phyloP scores from a whole-genome alignment of 2,888 invertebrate species.

The Zygothrica quintamaculata region DNA sequence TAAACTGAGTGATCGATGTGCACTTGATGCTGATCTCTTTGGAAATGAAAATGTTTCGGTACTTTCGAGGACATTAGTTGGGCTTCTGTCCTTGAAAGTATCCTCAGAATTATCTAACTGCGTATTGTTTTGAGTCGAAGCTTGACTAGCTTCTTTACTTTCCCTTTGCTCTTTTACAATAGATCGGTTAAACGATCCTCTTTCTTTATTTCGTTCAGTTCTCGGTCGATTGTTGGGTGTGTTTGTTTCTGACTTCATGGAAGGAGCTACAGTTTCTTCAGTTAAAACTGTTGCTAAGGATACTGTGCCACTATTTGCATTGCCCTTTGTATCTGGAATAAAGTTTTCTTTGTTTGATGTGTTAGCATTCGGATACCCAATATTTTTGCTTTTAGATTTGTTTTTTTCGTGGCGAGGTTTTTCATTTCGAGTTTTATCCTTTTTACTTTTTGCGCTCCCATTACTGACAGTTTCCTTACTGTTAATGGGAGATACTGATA shows the following conservation, averaged over 20 bases:
- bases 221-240: slow-evolving; percentile 81
- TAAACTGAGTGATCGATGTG: slow-evolving; percentile 65
- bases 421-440: slow-evolving; percentile 84
- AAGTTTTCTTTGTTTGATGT: slow-evolving; percentile 70
- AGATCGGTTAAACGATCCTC: slow-evolving; percentile 83
- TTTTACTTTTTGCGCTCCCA: slow-evolving; percentile 63
- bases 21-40: slow-evolving; percentile 42
- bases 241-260: slow-evolving; percentile 72
- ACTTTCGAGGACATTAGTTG: slow-evolving; percentile 22
- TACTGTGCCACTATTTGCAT: slow-evolving; percentile 44
- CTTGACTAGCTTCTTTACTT: slow-evolving; percentile 36
- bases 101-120: slow-evolving; percentile 41
- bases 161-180: slow-evolving; percentile 39
- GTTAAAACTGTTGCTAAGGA: slow-evolving; percentile 33
- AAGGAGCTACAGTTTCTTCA: slow-evolving; percentile 53
- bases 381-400: slow-evolving; percentile 85
- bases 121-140: slow-evolving; percentile 21
- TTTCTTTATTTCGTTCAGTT: slow-evolving; percentile 82
- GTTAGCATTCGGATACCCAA: slow-evolving; percentile 49
- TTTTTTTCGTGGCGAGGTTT: slow-evolving; percentile 85
- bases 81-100: slow-evolving; percentile 2
- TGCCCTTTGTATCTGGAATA: slow-evolving; percentile 57
- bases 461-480: slow-evolving; percentile 72
- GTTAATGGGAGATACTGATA: slow-evolving; percentile 86
- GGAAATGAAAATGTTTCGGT: slow-evolving; percentile 35